phyloP scores from a whole-genome alignment of 1,140 invertebrate genomes.

The Choristoneura fumiferana region DNA sequence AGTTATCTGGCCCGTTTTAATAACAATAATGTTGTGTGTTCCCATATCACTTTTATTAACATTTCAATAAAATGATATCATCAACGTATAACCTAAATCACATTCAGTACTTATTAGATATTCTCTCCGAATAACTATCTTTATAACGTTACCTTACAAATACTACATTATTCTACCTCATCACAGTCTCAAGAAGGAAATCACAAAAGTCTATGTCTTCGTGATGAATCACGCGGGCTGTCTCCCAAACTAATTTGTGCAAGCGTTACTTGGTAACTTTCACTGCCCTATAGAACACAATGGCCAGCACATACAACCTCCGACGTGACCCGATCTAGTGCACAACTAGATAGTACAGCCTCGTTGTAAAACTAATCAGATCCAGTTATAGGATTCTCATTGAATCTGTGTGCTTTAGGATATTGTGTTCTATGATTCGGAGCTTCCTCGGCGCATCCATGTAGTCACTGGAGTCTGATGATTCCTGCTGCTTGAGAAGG shows the following conservation, averaged over 20 bases:
- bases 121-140: constrained; percentile 8
- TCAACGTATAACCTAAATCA: constrained; percentile 4
- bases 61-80: constrained; percentile 3
- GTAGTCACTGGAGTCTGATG: constrained; percentile 65
- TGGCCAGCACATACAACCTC: background rate
- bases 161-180: constrained; percentile 40
- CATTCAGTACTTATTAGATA: background rate
- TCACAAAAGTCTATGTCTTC: constrained; percentile 38
- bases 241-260: background rate
- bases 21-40: no score
- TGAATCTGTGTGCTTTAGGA: constrained; percentile 64
- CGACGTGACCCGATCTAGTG: constrained; percentile 40
- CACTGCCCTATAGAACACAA: background rate
- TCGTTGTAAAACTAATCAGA: constrained; percentile 37
- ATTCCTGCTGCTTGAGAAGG: constrained; percentile 45
- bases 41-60: background rate
- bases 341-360: constrained; percentile 50
- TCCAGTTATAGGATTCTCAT: constrained; percentile 66
- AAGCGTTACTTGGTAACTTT: background rate
- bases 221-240: constrained; percentile 24
- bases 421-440: constrained; percentile 55
- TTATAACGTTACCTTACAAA: constrained; percentile 22
- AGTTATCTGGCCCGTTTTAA: no score
- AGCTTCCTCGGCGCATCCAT: constrained; percentile 47
- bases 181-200: constrained; percentile 64